Base-by-base conservation (phyloP, 2,888 invertebrate genomes). In the Noctuana brunneofusca region DNA sequence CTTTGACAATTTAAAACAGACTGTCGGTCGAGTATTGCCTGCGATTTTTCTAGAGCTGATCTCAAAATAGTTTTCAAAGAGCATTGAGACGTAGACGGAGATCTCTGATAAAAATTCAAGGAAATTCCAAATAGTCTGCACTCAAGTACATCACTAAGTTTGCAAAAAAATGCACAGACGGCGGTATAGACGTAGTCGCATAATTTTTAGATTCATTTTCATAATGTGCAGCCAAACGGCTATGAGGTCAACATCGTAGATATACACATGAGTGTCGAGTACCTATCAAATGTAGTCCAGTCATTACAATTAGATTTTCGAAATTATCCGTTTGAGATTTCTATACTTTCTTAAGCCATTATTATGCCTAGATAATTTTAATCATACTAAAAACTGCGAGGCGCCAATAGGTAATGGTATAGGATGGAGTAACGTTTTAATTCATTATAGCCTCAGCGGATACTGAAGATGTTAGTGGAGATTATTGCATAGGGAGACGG, bases 171-270 rank as follows among this genome's bases (percentile, higher is more conserved):
- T 90, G 89, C 89, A 87, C 81, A 87, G 88, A 87, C 86, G 75
- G 66, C 69, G 76, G 71, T 75, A 73, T 82, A 79, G 81, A 86
- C 79, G 68, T 75, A 69, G 75, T 64, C 75, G 89, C 72, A 91
- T 91, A 91, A 89, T 88, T 87, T 89, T 88, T 73, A 89, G 83
- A 89, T 89, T 85, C 83, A 89, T 90, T 90, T 82, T 81, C 82
- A 90, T 89, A 89, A 87, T 89, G 83, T 90, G 90, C 90, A 89
- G 81, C 80, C 80, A 66, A 80, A 75, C 72, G 71, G 75, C 66
- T 87, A 86, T 87, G 88, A 89, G 89, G 87, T 89, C 88, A 87
- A 75, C 77, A 74, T 71, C 66, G 71, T 70, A 72, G 73, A 75
- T 69, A 66, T 58, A 70, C 58, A 24, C 58, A 24, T 60, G 18